Evolutionary conservation across 1,140 invertebrate species (phyloP), one percentile per base, ranked within the genome.

Genomic region (Vollenhovia emeryi): DNA sequence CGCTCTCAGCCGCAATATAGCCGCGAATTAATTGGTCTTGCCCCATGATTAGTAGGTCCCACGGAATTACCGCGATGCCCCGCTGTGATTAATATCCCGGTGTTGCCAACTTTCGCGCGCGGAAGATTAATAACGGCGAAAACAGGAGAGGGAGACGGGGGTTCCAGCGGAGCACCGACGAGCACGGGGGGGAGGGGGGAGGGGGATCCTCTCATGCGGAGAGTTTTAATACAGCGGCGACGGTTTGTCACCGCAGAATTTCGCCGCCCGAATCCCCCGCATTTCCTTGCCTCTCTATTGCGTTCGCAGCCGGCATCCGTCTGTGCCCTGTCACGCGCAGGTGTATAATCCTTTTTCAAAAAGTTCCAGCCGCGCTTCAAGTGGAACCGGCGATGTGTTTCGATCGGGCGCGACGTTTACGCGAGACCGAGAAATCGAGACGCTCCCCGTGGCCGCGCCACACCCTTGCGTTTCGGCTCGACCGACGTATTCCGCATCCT

Each of bases 1-100:
- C 82, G 40, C 80, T n/a, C 80, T 59, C 52, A 36, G 40, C 50
- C 78, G 66, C 86, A 60, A 86, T 74, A 86, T 64, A 69, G 87
- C 86, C 87, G 86, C 88, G 88, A 93, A 93, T 92, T 93, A 92
- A 92, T 93, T 91, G 92, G 90, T 89, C 86, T 88, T 89, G 88
- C 74, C 84, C 87, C 87, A 86, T 93, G 92, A 93, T 93, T 92
- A 92, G 92, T 91, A 88, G 89, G 89, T 90, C 88, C 86, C 78
- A 84, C 87, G 88, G 88, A 92, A 93, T 91, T 93, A 93, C 91
- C 90, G 82, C 89, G 89, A 92, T 92, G 87, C 90, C 87, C 86
- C 71, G 82, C 79, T 80, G 85, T 93, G 92, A 93, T 93, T 93
- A 93, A 93, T 93, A 90, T 89, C 89, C 80, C 69, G 71, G 88